Evolutionary conservation across 1,140 invertebrate genomes (phyloP), one percentile per base, ranked within the genome.

Genomic region (Steinernema feltiae): DNA sequence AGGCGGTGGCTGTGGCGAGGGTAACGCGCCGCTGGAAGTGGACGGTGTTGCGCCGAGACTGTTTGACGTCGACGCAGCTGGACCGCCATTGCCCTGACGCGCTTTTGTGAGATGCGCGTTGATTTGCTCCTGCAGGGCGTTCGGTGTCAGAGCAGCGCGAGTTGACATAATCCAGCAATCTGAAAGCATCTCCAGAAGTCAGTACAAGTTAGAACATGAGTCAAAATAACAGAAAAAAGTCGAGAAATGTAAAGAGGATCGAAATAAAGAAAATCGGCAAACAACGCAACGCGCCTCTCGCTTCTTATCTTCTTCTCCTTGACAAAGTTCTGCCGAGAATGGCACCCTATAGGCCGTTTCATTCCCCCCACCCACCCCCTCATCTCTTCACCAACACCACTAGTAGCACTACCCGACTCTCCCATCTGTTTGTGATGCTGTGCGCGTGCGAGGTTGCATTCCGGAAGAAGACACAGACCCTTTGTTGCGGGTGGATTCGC

Each of bases 161-260:
- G 83, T 84, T 31, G 80, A 53, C 82, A 84, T 85, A 48, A 80
- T 84, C 82, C 82, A 85, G 73, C 83, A 84, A 27, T 81, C 83
- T 84, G 74, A 76, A 85, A 81, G 29, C 1, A 29, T 1, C 1
- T n/a, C 1, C 0, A 24, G n/a, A 12, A 21, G 63, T 69, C 3
- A 70, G 29, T 7, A 24, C 3, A 69, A 7, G 30, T 21, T 0
- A 30, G 29, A 70, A 70, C 27, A 24, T 21, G 29, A 30, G 30
- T 32, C 70, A 72, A 24, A 21, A 35, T 18, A 31, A 41, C 17
- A 35, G 18, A 72, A 29, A 31, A 35, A 72, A 24, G 31, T 29
- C n/a, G 18, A 35, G 17, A 41, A 76, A 48, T 12, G 2, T 63
- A 78, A 35, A 29, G 17, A 18, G 71, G 27, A 32, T 32, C 41